Base-by-base conservation (phyloP, 2,888 invertebrate genomes). In the Pseudeuparius sepicola region DNA sequence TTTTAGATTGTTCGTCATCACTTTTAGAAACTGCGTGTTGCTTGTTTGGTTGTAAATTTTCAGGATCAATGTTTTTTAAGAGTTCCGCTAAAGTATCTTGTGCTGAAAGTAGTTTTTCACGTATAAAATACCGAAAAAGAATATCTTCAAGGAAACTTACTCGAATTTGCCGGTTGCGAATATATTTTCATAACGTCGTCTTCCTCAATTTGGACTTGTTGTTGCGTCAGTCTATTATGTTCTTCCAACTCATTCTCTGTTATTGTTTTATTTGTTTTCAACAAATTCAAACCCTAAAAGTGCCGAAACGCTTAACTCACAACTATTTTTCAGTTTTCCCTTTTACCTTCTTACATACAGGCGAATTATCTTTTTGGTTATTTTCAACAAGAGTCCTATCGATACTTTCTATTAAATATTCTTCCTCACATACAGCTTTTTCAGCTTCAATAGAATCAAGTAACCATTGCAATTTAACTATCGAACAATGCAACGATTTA, bases 391-490 rank as follows among this genome's bases (percentile, higher is more conserved):
- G n/a, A n/a, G n/a, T n/a, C n/a, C n/a, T n/a, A n/a, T n/a, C n/a
- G n/a, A n/a, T n/a, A n/a, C n/a, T n/a, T n/a, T n/a, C n/a, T n/a
- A 61, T 38, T 2, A 59, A 34, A 45, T 59, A 61, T 15, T 50
- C 42, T 14, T 71, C 71, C 54, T 78, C 78, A 14, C 65, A 59
- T 1, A 73, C 73, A 2, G 74, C 67, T 16, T 63, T 63, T 27
- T 70, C 67, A 3, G 75, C 63, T 44, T 70, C 69, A 9, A 85
- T 75, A 49, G 88, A 83, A 40, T 77, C 73, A 9, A 78, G 56
- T 20, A 92, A 59, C 92, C 92, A 93, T 12, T 75, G 68, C 14
- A 81, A 56, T 11, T 67, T 70, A 3, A 92, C 74, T 24, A 83
- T 62, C 33, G 69, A 66, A 36, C 49, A 52, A 9, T 40, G 31